Conservation (phyloP, 2,888 invertebrate species). For the Morpho deidamia region DNA sequence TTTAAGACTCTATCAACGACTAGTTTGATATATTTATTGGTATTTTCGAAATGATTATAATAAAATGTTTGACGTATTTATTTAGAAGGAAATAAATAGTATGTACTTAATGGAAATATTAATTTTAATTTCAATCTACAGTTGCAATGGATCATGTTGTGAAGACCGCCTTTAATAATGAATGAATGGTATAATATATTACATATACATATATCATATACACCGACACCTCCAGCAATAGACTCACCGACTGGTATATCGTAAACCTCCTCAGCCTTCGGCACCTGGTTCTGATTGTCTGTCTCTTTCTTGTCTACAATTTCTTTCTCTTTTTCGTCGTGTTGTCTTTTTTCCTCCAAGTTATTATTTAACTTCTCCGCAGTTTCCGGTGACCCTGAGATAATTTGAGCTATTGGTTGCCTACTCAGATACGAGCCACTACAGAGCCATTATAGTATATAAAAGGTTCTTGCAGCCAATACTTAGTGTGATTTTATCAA, state of each 20-base stretch:
- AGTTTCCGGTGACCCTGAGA: slow-evolving; percentile 59
- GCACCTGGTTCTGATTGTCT: slow-evolving; percentile 43
- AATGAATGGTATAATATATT: neutral
- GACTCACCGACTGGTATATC: slow-evolving; percentile 72
- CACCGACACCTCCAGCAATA: neutral
- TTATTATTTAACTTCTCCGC: slow-evolving; percentile 55
- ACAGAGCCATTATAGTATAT: neutral
- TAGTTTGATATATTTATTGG: too few species aligned
- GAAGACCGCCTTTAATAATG: too few species aligned
- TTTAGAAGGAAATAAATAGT: too few species aligned
- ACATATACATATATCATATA: neutral
- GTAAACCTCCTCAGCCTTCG: slow-evolving; percentile 63
- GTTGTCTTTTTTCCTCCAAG: slow-evolving; percentile 45
- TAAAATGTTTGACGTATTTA: too few species aligned
- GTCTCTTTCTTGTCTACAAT: slow-evolving; percentile 45
- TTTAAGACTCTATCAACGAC: too few species aligned
- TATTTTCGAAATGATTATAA: too few species aligned
- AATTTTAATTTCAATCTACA: too few species aligned
- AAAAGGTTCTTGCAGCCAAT: neutral
- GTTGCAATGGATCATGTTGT: too few species aligned
- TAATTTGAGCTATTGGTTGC: slow-evolving; percentile 34
- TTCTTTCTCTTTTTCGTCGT: slow-evolving; percentile 28
- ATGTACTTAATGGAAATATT: too few species aligned
- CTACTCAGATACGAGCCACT: slow-evolving; percentile 24
- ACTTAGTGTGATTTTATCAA: too few species aligned